Conservation (phyloP, 2,888 invertebrate species). For the Athalia circularis region DNA sequence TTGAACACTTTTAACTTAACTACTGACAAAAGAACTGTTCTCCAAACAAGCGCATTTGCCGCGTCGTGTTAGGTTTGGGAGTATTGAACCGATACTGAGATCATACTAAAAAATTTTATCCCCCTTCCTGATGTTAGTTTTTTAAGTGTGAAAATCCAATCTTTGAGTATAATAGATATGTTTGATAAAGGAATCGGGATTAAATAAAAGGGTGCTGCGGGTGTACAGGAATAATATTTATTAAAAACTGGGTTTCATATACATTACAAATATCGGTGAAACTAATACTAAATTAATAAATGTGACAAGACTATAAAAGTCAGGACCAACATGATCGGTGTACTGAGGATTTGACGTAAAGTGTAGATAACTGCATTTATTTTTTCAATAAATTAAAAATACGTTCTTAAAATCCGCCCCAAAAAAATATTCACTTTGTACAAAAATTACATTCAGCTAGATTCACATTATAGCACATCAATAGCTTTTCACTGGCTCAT, state of each 20-base stretch:
- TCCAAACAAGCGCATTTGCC: neutral
- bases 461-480: no score
- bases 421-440: neutral
- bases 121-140: constrained; percentile 8
- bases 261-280: constrained; percentile 13
- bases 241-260: constrained; percentile 54
- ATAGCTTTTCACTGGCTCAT: no score
- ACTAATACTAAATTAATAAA: neutral
- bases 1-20: no score
- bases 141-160: neutral
- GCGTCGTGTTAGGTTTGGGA: neutral
- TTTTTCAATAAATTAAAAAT: neutral
- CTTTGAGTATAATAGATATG: neutral
- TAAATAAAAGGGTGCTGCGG: constrained; percentile 50
- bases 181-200: constrained; percentile 22
- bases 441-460: neutral
- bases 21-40: no score
- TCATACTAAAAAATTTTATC: neutral
- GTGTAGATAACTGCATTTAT: neutral
- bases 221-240: constrained; percentile 59
- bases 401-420: neutral
- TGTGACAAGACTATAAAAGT: neutral
- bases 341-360: neutral
- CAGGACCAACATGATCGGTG: neutral
- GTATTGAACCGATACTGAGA: neutral